Evolutionary conservation across 2,888 invertebrate genomes (phyloP), one percentile per base, ranked within the genome.

Genomic region (Linnaemya tessellans): DNA sequence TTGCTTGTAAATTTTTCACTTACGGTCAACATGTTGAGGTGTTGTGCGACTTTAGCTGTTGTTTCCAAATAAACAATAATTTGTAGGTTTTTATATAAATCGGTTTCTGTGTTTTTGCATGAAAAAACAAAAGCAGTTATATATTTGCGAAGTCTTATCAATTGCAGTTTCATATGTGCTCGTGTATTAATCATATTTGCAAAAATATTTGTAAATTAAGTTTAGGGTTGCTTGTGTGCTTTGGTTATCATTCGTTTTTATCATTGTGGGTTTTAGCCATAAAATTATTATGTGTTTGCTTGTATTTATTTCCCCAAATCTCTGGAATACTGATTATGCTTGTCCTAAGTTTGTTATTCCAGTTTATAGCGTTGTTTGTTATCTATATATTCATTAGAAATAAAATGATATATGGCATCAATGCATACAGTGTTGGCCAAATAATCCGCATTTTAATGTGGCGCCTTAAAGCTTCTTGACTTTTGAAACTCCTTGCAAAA

Each of bases 21-120:
- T 88, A 90, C 91, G 81, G 89, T 91, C 65, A 87, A 81, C 90
- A 91, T 90, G 38, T 87, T 90, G 87, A 30, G 80, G 60, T 78
- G 74, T 87, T 84, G 38, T 82, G 25, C 41, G 74, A 51, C 68
- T 79, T 46, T 64, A 74, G 60, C 71, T 78, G 67, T 46, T 82
- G 56, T 20, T 65, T 22, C 0, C 49, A 56, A 77, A 70, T 38
- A 30, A 74, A 30, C 30, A 30, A 64, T 82, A 30, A 46, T 54
- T 80, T 58, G 5, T 54, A n/a, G 51, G 65, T 79, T 79, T 84
- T 86, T 86, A 84, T 86, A 86, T 49, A 51, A 65, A 51, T 18
- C 41, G n/a, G 18, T 51, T 58, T 10, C 3, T 20, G 0, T n/a
- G 15, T 4, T 54, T 41, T 54, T 18, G 35, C 18, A 15, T 3